A percentile compares a stretch with the other conserved stretches of the same genome.
Evolutionary conservation across 2,113 vertebrate species (phyloP).

Genomic region (Sander lucioperca): DNA sequence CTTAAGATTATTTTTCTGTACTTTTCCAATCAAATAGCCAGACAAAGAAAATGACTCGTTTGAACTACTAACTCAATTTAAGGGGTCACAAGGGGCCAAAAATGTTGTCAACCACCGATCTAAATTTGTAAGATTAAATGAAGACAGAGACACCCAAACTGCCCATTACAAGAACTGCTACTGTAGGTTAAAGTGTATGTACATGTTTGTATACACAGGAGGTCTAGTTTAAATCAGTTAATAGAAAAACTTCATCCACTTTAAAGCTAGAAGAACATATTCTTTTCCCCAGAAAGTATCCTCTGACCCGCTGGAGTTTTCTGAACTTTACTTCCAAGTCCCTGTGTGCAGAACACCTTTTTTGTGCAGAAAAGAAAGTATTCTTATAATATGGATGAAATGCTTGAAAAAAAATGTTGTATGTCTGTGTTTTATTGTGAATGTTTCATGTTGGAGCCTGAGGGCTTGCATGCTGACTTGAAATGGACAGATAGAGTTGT

Average conservation of each 20-base stretch:
- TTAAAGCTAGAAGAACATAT: not conserved
- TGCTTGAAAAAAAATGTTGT: conserved; percentile 3
- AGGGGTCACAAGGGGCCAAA: not conserved
- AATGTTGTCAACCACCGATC: not conserved
- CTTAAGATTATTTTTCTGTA: not conserved
- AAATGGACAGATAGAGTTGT: not conserved
- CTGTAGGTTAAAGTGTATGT: not conserved
- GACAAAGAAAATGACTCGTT: not conserved
- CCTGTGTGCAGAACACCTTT: not conserved
- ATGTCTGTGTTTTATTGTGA: not conserved
- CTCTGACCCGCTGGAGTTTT: not conserved
- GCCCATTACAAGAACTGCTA: not conserved
- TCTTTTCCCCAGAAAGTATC: not conserved
- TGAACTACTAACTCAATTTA: not conserved
- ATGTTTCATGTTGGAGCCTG: not conserved
- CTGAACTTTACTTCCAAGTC: not conserved
- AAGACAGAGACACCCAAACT: no score
- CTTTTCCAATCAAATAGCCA: not conserved
- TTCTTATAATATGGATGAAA: not conserved
- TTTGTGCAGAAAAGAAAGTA: not conserved
- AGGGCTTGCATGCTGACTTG: not conserved
- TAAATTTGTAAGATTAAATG: not conserved
- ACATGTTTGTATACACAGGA: not conserved
- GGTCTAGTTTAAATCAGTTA: not conserved
- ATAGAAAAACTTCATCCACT: not conserved